These are phyloP conservation scores for Ianthella basta DNA, from an alignment of 37 sponge, comb jelly and placozoan species.

Conservation along the genomic window DNA sequence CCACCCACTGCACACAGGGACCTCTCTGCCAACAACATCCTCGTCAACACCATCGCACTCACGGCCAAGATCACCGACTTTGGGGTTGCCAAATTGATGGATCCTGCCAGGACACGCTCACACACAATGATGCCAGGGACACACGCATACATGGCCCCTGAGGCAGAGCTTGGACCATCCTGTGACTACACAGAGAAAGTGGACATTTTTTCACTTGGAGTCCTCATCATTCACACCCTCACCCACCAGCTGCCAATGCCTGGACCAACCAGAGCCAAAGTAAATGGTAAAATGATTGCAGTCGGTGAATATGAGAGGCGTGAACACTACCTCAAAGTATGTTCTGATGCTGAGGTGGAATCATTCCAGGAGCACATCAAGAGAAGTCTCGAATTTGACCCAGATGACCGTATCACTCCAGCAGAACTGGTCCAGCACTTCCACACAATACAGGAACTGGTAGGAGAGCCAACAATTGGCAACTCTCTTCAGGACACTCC, in stretches of 20 bases:
- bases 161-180: neutral
- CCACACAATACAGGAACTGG: too few species aligned
- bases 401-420: neutral
- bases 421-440: too few species aligned
- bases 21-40: conserved; percentile 49
- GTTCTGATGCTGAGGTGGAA: neutral
- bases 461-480: too few species aligned
- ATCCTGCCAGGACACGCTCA: neutral
- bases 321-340: conserved; percentile 20
- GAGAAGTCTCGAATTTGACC: conserved; percentile 34
- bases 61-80: conserved; percentile 53
- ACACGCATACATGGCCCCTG: conserved; percentile 39
- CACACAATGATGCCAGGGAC: conserved; percentile 12
- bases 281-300: neutral
- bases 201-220: conserved; percentile 70
- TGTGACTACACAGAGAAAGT: conserved; percentile 13
- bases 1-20: conserved; percentile 57
- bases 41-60: conserved; percentile 30
- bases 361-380: conserved; percentile 11
- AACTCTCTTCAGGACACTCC: too few species aligned
- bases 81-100: conserved; percentile 27
- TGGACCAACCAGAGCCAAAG: neutral
- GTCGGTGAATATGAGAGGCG: conserved; percentile 50
- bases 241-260: conserved; percentile 38
- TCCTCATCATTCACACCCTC: conserved; percentile 41